Base-by-base conservation (phyloP, 2,888 invertebrate genomes). In the Brachylomia viminalis region DNA sequence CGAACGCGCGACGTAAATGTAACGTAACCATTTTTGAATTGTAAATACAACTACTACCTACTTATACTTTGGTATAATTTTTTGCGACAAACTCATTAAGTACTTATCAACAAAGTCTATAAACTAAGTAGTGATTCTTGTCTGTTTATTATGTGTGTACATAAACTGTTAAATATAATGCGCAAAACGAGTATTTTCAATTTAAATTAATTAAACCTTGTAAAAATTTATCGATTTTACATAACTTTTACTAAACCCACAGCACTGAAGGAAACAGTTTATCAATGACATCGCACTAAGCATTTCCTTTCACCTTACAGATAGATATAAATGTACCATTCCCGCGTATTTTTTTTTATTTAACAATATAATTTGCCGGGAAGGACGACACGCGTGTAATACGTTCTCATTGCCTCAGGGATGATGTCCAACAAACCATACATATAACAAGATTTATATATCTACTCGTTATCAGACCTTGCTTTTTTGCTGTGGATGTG, bases 401-500 rank as follows among this genome's bases (percentile, higher is more conserved):
- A 82, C 75, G 75, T 76, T 77, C 64, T 85, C 80, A 85, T 85
- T 80, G 74, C 85, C 85, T 66, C 69, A 66, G 85, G 85, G 84
- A 86, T 30, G 30, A 69, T 77, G 73, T 59, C 74, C 83, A 69
- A 62, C 80, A 75, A 79, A 74, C 73, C 74, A 79, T 76, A 66
- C 38, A 61, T 70, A 79, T 67, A 70, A 75, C 30, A 78, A 69
- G 67, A 77, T 66, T 74, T 76, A 75, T 76, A 75, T 78, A 74
- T 75, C 70, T 70, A 66, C 70, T 77, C 67, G 68, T 71, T 77
- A 80, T 76, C 61, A 72, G 38, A 27, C 52, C 73, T 30, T 80
- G 68, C 69, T 82, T 77, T 59, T 83, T n/a, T 67, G 42, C 23
- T 66, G 38, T 27, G 47, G n/a, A 84, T 58, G 42, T 56, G 75